phyloP scores from a whole-genome alignment of 2,888 invertebrate species.

The Hypomecis punctinalis region DNA sequence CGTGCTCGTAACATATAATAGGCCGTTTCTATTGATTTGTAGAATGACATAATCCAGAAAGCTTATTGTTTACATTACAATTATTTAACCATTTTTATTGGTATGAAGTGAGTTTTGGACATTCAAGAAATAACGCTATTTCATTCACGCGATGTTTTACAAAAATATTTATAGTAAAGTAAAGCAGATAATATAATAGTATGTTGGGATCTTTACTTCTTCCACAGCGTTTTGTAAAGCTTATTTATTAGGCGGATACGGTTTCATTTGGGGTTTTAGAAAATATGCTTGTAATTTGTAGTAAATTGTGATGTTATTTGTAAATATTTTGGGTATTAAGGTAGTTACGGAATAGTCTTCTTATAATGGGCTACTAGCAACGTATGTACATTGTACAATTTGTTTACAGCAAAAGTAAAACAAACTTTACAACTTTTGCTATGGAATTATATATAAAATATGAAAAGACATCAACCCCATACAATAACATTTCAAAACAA shows the following conservation, averaged over 20 bases:
- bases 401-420: no score
- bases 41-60: conserved; percentile 44
- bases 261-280: conserved; percentile 21
- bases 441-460: no score
- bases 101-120: conserved; percentile 35
- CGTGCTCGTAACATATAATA: neutral
- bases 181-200: conserved; percentile 6
- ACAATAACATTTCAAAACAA: no score
- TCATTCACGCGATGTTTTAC: conserved; percentile 23
- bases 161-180: conserved; percentile 18
- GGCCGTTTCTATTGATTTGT: conserved; percentile 40
- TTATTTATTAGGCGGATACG: conserved; percentile 20
- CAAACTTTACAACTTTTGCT: no score
- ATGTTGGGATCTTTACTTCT: conserved; percentile 6
- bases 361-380: no score
- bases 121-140: conserved; percentile 37
- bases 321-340: neutral
- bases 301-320: neutral
- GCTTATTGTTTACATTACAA: conserved; percentile 41
- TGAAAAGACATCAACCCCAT: no score
- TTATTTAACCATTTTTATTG: conserved; percentile 41
- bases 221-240: conserved; percentile 11
- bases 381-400: no score
- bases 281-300: conserved; percentile 3
- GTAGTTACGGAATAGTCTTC: no score